Evolutionary conservation across 2,888 invertebrate species (phyloP).

Genomic region (Euzetes globulus): DNA sequence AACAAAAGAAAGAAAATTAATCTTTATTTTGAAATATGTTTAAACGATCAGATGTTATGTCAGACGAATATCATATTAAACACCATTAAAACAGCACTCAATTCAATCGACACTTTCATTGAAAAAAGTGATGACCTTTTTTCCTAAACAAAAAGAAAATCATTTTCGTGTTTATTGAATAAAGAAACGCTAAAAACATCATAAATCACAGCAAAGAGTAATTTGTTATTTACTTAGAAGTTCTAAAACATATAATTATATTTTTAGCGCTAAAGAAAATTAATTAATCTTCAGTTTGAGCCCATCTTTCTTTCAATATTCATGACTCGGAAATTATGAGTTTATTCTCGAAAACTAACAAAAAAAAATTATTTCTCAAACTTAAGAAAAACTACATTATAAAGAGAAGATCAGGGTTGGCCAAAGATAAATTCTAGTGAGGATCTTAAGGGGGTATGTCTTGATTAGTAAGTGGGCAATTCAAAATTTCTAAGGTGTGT

Average conservation of each 20-base stretch:
- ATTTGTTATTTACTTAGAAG: not conserved
- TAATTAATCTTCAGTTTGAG: not conserved
- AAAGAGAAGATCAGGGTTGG: no score
- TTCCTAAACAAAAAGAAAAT: not conserved
- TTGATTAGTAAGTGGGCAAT: no score
- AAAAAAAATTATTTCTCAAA: not conserved
- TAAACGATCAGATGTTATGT: not conserved
- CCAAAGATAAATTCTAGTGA: no score
- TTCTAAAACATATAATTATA: conserved; percentile 7
- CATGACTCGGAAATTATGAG: not conserved
- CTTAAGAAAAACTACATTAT: no score
- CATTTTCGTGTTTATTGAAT: not conserved
- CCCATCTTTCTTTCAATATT: not conserved
- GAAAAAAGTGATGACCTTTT: not conserved
- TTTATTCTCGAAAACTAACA: not conserved
- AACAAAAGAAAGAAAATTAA: not conserved
- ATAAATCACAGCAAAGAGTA: not conserved
- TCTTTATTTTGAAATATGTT: not conserved
- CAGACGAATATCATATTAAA: not conserved
- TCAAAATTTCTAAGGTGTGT: no score
- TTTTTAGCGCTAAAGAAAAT: not conserved
- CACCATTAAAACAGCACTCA: not conserved
- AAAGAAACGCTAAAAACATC: not conserved
- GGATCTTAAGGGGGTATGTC: no score
- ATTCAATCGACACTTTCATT: not conserved